Evolutionary conservation across 2,113 vertebrate species (phyloP).

Genomic region (Actenoides lindsayi): DNA sequence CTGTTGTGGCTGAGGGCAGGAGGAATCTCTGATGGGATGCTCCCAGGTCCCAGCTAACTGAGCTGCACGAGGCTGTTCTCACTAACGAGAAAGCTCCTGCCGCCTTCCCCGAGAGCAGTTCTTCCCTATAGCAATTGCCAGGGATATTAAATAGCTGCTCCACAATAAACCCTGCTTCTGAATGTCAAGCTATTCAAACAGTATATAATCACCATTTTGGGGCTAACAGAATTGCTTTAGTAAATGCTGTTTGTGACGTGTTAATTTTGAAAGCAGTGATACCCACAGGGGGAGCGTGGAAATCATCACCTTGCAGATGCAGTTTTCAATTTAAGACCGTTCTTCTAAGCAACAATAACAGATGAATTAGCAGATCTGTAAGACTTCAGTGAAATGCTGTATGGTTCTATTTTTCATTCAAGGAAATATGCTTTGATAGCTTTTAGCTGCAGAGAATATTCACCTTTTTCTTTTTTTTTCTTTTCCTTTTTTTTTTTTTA

Average conservation of each 20-base stretch:
- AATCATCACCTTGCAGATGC: constrained; percentile 29
- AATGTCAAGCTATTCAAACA: background rate
- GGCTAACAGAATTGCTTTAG: background rate
- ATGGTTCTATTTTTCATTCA: background rate
- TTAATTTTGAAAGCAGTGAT: constrained; percentile 24
- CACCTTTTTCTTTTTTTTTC: background rate
- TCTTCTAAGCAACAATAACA: constrained; percentile 41
- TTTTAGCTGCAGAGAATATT: constrained; percentile 48
- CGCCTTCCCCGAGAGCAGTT: background rate
- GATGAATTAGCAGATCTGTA: constrained; percentile 9
- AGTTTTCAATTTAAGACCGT: constrained; percentile 9
- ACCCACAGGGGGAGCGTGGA: constrained; percentile 15
- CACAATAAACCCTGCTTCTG: background rate
- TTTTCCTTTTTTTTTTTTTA: background rate
- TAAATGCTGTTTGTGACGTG: background rate
- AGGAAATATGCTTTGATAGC: constrained; percentile 32
- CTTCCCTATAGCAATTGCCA: background rate
- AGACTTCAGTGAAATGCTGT: constrained; percentile 35
- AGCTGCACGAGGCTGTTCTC: background rate
- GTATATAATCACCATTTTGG: background rate
- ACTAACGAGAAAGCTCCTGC: background rate
- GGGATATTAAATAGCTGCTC: background rate
- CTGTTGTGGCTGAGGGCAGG: background rate
- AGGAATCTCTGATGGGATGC: background rate
- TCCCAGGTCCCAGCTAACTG: background rate